Evolutionary conservation across 1,140 invertebrate genomes (phyloP).

Genomic region (Bombus superbus): DNA sequence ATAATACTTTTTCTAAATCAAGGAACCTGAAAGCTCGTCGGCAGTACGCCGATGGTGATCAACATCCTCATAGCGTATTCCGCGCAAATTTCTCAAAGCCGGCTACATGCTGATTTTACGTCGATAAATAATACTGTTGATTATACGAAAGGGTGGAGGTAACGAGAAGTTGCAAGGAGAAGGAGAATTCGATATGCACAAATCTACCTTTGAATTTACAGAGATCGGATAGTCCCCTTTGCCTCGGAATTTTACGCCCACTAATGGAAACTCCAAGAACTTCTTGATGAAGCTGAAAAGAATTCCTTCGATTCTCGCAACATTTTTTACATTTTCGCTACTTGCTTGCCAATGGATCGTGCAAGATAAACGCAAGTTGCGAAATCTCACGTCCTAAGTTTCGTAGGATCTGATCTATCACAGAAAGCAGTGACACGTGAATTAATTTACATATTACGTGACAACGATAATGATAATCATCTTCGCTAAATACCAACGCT

Average conservation of each 20-base stretch:
- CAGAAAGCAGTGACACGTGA: too few species aligned
- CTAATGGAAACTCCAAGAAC: slow-evolving; percentile 16
- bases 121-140: slow-evolving; percentile 49
- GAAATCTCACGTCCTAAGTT: not conserved
- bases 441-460: not conserved
- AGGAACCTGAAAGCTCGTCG: not conserved
- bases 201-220: slow-evolving; percentile 40
- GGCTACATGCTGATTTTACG: slow-evolving; percentile 22
- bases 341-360: too few species aligned
- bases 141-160: slow-evolving; percentile 2
- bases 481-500: too few species aligned
- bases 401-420: not conserved
- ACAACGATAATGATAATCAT: not conserved
- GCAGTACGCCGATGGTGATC: not conserved
- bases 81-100: slow-evolving; percentile 23
- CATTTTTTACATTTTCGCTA: not conserved
- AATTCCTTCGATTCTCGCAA: not conserved
- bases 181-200: slow-evolving; percentile 33
- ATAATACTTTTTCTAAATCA: not conserved
- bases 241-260: not conserved
- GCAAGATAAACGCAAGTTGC: too few species aligned
- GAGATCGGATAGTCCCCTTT: slow-evolving; percentile 39
- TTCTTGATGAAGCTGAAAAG: not conserved
- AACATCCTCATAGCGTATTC: not conserved
- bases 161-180: not conserved